These are phyloP conservation scores for Anolis sagrei DNA, from an alignment of 2,113 vertebrate genomes.

Conservation along the genomic window DNA sequence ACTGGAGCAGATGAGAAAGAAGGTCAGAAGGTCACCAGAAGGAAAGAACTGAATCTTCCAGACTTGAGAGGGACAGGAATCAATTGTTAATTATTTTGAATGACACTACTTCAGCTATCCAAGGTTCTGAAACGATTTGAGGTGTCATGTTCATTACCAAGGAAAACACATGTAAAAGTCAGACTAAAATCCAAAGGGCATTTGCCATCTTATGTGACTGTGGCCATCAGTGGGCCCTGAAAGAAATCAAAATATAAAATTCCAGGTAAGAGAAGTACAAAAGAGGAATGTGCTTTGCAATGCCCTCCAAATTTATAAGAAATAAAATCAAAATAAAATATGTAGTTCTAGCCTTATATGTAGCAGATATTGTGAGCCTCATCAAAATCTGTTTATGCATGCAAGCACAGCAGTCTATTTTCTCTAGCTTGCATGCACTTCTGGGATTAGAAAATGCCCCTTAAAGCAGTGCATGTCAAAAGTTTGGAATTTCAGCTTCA, in stretches of 20 bases:
- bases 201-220: no score
- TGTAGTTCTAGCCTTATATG: constrained; percentile 38
- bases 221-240: no score
- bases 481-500: constrained; percentile 29
- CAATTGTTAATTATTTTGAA: no score
- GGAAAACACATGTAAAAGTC: no score
- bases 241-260: background rate
- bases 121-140: no score
- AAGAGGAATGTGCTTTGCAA: background rate
- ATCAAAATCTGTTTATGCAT: constrained; percentile 14
- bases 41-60: no score
- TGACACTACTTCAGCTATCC: no score
- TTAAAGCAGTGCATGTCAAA: constrained; percentile 43
- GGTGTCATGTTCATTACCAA: no score
- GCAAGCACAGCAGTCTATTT: background rate
- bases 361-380: background rate
- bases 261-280: background rate
- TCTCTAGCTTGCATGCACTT: constrained; percentile 33
- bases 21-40: no score
- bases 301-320: background rate
- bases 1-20: no score
- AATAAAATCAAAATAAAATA: background rate
- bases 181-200: no score
- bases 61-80: no score
- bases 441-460: constrained; percentile 44